Base-by-base conservation (phyloP, 2,888 invertebrate species). In the Tineola bisselliella region DNA sequence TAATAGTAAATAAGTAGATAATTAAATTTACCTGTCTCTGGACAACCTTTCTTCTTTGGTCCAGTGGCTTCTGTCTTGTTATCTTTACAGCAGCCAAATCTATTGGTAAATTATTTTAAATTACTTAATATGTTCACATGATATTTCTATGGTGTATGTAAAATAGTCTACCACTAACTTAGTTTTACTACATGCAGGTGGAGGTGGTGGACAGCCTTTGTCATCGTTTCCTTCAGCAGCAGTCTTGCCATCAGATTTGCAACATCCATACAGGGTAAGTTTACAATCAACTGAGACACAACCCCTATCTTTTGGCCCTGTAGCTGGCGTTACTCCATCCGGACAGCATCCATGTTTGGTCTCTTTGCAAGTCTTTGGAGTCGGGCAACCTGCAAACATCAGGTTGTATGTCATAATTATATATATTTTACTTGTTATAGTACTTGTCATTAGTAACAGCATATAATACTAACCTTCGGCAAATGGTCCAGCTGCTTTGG, bases 211-310 rank as follows among this genome's bases (percentile, higher is more conserved):
- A 73, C 98, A 99, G 12, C 95, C 97, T 73, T 95, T 93, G 65
- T 90, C 89, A 65, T 94, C 90, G 67, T 94, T 94, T 58, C 97
- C 96, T 72, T 91, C 89, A 0, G 97, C 93, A 8, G 91, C 83
- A 0, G 93, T 93, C 66, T 89, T 88, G 56, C 92, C 91, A 76
- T 96, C 95, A 10, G 90, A 89, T 15, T 64, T 62, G 70, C 97
- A 97, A 73, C 97, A 97, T 1, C 97, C 97, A 70, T 93, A 97
- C 8, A 96, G 83, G 0, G 94, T 93, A 69, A 92, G 92, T 0
- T 89, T 88, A 71, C 96, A 96, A 10, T 89, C 88, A 0, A 90
- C 84, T 44, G 88, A 77, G 0, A 95, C 94, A 72, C 98, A 98
- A 1, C 93, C 97, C 69, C 91, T 84, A 63, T 89, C 75, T 12